Conservation (phyloP, 2,113 vertebrate species). For the Cynopterus brachyotis region DNA sequence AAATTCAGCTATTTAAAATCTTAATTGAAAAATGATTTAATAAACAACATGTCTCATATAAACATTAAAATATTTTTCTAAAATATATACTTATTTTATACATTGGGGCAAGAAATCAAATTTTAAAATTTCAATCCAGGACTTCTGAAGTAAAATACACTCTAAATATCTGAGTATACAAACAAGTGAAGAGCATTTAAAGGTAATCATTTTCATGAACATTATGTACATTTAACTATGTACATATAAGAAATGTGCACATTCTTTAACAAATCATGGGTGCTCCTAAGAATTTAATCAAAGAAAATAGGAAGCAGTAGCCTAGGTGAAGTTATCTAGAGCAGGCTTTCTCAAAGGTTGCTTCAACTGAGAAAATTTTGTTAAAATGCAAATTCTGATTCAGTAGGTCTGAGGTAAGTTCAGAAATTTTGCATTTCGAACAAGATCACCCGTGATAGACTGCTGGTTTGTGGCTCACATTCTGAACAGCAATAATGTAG, state of each 20-base stretch:
- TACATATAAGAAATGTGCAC: background rate
- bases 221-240: too few relatives aligned
- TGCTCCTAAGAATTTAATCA: background rate
- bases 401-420: background rate
- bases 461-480: background rate
- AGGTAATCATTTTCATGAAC: background rate
- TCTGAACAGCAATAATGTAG: background rate
- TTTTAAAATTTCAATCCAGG: slow-evolving; percentile 7
- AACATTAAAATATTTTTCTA: background rate
- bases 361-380: background rate
- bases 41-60: background rate
- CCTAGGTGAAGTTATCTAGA: background rate
- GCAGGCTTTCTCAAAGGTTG: background rate
- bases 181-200: slow-evolving; percentile 11
- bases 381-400: background rate
- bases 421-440: background rate
- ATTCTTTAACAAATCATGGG: background rate
- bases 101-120: background rate
- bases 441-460: background rate
- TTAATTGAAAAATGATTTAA: background rate
- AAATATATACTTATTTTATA: slow-evolving; percentile 5
- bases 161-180: background rate
- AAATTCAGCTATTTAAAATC: slow-evolving; percentile 34
- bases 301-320: background rate
- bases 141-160: slow-evolving; percentile 38